Base-by-base conservation (phyloP, 2,797 vertebrate genomes). In the Cossypha caffra region DNA sequence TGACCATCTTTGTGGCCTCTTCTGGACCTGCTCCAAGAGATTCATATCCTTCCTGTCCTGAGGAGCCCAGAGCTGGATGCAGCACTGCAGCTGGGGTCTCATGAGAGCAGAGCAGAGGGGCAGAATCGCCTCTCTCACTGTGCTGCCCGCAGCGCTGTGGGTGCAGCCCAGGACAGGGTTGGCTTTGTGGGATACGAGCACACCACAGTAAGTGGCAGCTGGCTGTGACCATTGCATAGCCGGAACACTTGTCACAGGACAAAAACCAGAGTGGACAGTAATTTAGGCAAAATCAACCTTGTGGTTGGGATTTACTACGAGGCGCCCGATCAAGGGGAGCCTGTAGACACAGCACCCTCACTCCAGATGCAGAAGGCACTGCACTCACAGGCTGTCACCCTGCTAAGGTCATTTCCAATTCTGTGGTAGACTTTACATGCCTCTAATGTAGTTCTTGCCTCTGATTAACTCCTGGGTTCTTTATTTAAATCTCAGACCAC, bases 401-500 rank as follows among this genome's bases (percentile, higher is more conserved):
- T 88, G 55, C 69, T 68, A 31, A 18, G 13, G 13, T 35, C 3
- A 24, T 37, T 66, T 68, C 24, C 42, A 54, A 10, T 59, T 59
- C 45, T 52, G 6, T 52, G 33, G 15, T 29, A 42, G 52, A 61
- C 3, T 76, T 69, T 67, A 21, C 17, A 9, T 58, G 38, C 6
- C 17, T 86, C 13, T 78, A n/a, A 61, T 21, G 25, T 54, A 50
- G 9, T 61, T 72, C 26, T 77, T 66, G 31, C 52, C 21, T 87
- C 89, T 74, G 21, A 77, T 52, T 77, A 67, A 83, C 28, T 14
- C 48, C 35, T 31, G n/a, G 4, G 14, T 45, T 88, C 57, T 35
- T 59, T 9, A 73, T 72, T 86, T 94, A 87, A 85, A 90, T 62
- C 73, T 81, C 59, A 76, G 71, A 33, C 62, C 54, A 33, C 55